These are phyloP conservation scores for Drosophila ustulata DNA, from an alignment of 2,888 invertebrate species.

Conservation along the genomic window DNA sequence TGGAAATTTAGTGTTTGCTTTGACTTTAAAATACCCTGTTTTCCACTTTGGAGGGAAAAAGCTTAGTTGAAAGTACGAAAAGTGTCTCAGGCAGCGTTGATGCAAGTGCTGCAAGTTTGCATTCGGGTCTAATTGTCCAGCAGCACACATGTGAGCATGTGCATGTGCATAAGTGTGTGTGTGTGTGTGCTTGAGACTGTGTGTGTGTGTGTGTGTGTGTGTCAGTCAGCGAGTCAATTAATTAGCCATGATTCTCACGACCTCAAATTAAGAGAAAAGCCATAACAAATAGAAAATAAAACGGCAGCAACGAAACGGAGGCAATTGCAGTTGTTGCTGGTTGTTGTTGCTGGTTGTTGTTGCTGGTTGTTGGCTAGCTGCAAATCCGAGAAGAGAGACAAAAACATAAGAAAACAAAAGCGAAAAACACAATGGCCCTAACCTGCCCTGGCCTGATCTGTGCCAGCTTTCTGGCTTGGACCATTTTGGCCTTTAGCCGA, in stretches of 20 bases:
- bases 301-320: conserved; percentile 58
- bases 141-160: conserved; percentile 15
- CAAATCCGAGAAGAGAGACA: conserved; percentile 24
- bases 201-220: conserved; percentile 38
- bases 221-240: conserved; percentile 78
- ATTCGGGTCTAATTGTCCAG: conserved; percentile 48
- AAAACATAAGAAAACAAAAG: conserved; percentile 7
- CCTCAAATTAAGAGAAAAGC: conserved; percentile 83
- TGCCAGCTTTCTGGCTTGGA: conserved; percentile 48
- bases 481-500: conserved; percentile 58
- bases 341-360: conserved; percentile 19
- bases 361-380: conserved; percentile 30
- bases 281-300: conserved; percentile 80
- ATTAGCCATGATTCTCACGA: conserved; percentile 84
- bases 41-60: too few species aligned
- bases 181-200: conserved; percentile 13
- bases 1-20: too few species aligned
- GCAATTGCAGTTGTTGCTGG: conserved; percentile 50
- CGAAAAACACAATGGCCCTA: conserved; percentile 69
- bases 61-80: conserved; percentile 1
- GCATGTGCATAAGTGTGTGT: conserved; percentile 20
- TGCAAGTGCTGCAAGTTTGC: conserved; percentile 5
- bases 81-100: conserved; percentile 15
- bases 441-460: conserved; percentile 61
- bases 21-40: too few species aligned